phyloP scores from a whole-genome alignment of 1,140 invertebrate species.

The Trichonephila clavipes region DNA sequence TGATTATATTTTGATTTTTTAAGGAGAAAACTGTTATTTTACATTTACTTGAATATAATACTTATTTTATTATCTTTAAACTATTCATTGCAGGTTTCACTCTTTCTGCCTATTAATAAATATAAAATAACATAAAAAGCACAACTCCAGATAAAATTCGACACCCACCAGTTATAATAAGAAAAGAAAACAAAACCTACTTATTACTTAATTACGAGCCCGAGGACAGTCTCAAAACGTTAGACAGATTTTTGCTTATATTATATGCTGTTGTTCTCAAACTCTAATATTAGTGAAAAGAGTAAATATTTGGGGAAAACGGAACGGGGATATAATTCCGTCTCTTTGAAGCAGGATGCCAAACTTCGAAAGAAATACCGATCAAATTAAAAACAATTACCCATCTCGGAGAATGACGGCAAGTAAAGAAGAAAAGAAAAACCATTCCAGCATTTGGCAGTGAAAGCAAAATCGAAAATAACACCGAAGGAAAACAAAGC shows the following conservation, averaged over 20 bases:
- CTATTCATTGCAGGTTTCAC: neutral
- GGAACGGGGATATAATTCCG: slow-evolving; percentile 27
- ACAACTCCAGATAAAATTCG: neutral
- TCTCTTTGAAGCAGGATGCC: slow-evolving; percentile 19
- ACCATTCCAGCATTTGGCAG: neutral
- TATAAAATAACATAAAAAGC: neutral
- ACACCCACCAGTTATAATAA: neutral
- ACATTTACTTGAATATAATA: too few species aligned
- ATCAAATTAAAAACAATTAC: slow-evolving; percentile 69
- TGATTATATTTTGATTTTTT: too few species aligned
- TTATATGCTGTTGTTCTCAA: slow-evolving; percentile 2
- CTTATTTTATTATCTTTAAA: too few species aligned
- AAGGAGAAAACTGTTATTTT: too few species aligned
- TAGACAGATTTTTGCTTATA: slow-evolving; percentile 11
- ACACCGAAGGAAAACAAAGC: slow-evolving; percentile 29
- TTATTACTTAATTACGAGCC: slow-evolving; percentile 13
- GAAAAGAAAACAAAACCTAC: slow-evolving; percentile 44
- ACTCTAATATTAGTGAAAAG: slow-evolving; percentile 2
- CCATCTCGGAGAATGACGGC: slow-evolving; percentile 13
- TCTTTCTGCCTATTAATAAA: neutral
- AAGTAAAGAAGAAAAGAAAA: slow-evolving; percentile 4
- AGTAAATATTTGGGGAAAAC: slow-evolving; percentile 56
- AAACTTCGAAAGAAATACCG: slow-evolving; percentile 40
- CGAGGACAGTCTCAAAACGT: slow-evolving; percentile 1
- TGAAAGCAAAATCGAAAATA: slow-evolving; percentile 46